Evolutionary conservation across 2,113 vertebrate genomes (phyloP).

Genomic region (Equus quagga): DNA sequence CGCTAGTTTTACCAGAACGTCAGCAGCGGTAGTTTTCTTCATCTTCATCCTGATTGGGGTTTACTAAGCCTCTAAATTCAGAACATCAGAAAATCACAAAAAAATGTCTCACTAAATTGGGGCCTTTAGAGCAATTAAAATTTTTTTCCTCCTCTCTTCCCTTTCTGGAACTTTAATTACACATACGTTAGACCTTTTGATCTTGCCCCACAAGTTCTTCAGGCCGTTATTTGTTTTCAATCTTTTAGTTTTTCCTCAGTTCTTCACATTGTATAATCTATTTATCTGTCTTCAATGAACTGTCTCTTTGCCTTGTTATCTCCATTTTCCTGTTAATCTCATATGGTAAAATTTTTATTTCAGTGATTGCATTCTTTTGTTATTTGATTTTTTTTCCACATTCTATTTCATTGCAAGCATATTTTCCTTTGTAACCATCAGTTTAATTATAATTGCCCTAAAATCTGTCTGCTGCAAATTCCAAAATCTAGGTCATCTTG

Average conservation of each 20-base stretch:
- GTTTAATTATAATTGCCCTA: background rate
- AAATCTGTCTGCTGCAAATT: background rate
- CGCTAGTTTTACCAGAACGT: background rate
- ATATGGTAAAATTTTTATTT: background rate
- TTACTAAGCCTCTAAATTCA: background rate
- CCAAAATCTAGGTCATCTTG: background rate
- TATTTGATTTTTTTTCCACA: background rate
- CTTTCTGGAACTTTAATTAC: background rate
- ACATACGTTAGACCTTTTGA: background rate
- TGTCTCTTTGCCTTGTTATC: background rate
- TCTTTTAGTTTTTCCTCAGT: background rate
- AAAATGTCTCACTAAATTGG: background rate
- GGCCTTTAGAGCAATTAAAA: background rate
- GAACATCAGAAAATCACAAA: background rate
- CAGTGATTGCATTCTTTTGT: background rate
- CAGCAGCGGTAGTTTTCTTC: background rate
- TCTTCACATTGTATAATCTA: background rate
- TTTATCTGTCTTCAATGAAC: background rate
- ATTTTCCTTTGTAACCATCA: background rate
- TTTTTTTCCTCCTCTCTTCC: background rate
- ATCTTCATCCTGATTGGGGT: background rate
- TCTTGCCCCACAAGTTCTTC: background rate
- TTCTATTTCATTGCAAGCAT: background rate
- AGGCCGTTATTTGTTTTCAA: background rate
- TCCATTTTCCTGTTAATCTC: background rate